Percentiles rank a stretch among this genome's conserved stretches.
These are phyloP conservation scores for Melanotaenia nigrans DNA, from an alignment of 2,797 vertebrate genomes.

Conservation along the genomic window DNA sequence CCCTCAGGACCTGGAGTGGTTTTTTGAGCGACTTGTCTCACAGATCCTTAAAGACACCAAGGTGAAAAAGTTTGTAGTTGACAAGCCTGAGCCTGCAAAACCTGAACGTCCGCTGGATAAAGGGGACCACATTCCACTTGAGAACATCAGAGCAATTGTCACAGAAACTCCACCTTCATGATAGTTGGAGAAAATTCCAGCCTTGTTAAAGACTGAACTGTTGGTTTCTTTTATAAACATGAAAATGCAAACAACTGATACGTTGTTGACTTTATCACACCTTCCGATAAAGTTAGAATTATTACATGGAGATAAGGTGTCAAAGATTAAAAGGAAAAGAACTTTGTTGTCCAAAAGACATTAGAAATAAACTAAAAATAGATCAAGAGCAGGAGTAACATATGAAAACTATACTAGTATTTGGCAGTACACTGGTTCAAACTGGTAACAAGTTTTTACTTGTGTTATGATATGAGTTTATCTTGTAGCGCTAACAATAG, in stretches of 20 bases:
- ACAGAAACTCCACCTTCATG: slow-evolving; percentile 13
- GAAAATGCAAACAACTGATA: background rate
- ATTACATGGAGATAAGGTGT: too few relatives aligned
- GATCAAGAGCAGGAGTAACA: too few relatives aligned
- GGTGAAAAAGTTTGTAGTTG: slow-evolving; percentile 39
- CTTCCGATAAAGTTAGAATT: background rate
- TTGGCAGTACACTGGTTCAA: too few relatives aligned
- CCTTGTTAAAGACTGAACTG: background rate
- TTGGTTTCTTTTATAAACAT: background rate
- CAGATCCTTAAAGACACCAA: slow-evolving; percentile 81
- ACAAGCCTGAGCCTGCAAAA: background rate
- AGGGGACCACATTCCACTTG: slow-evolving; percentile 15
- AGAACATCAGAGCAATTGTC: slow-evolving; percentile 8
- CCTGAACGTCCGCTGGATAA: background rate
- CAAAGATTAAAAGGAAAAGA: too few relatives aligned
- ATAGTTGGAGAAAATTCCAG: background rate
- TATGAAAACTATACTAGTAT: too few relatives aligned
- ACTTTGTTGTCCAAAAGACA: background rate
- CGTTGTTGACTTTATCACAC: background rate
- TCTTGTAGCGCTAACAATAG: too few relatives aligned
- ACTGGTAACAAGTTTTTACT: too few relatives aligned
- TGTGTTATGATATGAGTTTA: too few relatives aligned
- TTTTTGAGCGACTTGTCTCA: slow-evolving; percentile 83
- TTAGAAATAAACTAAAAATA: too few relatives aligned
- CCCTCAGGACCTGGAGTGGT: slow-evolving; percentile 89